Base-by-base conservation (phyloP, 2,797 vertebrate species). In the Smutsia temminckii region DNA sequence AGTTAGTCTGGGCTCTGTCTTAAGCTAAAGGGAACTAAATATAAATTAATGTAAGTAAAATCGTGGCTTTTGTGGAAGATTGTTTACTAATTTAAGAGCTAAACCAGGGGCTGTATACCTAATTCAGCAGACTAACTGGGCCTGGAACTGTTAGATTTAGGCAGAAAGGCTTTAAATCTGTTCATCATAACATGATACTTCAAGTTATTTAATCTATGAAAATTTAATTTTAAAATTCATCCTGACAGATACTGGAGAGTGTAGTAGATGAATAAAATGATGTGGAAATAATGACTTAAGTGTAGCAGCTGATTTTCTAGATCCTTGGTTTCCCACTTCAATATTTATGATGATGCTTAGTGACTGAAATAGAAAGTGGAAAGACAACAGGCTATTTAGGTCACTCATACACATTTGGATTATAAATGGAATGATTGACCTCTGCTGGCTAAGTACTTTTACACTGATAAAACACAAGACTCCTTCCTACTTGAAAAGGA, bases 41-140 rank as follows among this genome's bases (percentile, higher is more conserved):
- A 97, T 68, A 93, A 95, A 96, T 91, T 94, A 96, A 68, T 86
- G 21, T 53, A 96, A 97, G 75, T 95, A 95, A 98, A 98, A 96
- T 90, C 96, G 96, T 90, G 97, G 89, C 69, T 97, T 64, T 75
- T 42, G 92, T 91, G 77, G 42, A 96, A 95, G n/a, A 32, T 42
- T 89, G 80, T 61, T 85, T 95, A 93, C 88, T 95, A 63, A 92
- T 95, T 68, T 29, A 85, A 95, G 86, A 97, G 81, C 51, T 46
- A 96, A 96, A 96, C 78, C 5, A 87, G 80, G 25, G 32, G 17
- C 21, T 95, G 6, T 95, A 81, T 88, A 95, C 55, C 49, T 88
- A 95, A 88, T 2, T 18, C 8, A 17, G 66, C 95, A 97, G 97
- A 97, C 95, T 93, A 96, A 51, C 0, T 32, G 88, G 72, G 34